Conservation (phyloP, 2,888 invertebrate species). For the Nomada lathburiana region DNA sequence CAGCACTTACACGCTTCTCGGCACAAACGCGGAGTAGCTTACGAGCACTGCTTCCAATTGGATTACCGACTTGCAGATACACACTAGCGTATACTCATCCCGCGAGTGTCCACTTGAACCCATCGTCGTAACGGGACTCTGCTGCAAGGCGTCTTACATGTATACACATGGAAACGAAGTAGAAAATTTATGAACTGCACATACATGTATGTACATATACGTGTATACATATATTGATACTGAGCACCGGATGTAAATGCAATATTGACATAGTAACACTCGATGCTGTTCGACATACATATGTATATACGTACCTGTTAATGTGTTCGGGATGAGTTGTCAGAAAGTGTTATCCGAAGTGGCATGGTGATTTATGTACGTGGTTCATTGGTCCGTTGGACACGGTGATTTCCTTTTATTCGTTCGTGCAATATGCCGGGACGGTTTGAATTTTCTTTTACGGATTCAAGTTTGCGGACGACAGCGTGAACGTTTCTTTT, state of each 20-base stretch:
- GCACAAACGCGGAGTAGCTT: conserved; percentile 31
- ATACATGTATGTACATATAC: background rate
- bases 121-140: conserved; percentile 29
- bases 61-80: conserved; percentile 66
- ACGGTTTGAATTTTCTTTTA: background rate
- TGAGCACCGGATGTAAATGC: conserved; percentile 6
- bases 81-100: conserved; percentile 44
- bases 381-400: conserved; percentile 15
- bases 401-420: background rate
- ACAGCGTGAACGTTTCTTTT: too few species aligned
- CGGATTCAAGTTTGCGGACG: background rate
- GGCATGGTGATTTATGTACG: background rate
- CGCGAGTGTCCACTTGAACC: conserved; percentile 35
- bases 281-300: background rate
- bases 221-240: background rate
- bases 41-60: conserved; percentile 65
- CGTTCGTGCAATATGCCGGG: background rate
- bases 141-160: conserved; percentile 1
- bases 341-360: conserved; percentile 7
- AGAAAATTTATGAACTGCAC: conserved; percentile 20
- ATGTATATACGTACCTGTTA: background rate
- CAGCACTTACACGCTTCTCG: conserved; percentile 57
- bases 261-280: background rate
- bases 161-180: background rate
- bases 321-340: conserved; percentile 12